A percentile compares a stretch with the other conserved stretches of the same genome.
Conservation (phyloP, 2,797 vertebrate genomes). For the Pristis pectinata region DNA sequence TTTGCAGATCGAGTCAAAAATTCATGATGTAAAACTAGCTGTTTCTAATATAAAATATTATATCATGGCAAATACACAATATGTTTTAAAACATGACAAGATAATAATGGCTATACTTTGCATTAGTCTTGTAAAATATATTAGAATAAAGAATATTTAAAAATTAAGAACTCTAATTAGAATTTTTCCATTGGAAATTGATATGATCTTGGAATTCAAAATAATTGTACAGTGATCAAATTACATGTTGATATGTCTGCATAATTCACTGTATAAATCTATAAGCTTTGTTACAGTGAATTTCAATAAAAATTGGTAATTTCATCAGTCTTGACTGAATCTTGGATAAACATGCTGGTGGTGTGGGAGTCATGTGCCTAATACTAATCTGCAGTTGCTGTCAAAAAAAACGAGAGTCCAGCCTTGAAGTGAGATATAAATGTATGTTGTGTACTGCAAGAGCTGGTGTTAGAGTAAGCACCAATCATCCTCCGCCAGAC, state of each 20-base stretch:
- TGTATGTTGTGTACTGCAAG: neutral
- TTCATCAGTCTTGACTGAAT: neutral
- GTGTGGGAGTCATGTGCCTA: constrained; percentile 21
- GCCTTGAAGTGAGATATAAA: constrained; percentile 4
- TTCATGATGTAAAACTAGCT: neutral
- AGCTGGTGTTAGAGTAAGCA: neutral
- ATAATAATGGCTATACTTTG: neutral
- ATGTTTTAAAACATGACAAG: neutral
- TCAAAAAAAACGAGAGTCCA: constrained; percentile 19
- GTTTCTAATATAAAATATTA: neutral
- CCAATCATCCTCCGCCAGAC: constrained; percentile 23
- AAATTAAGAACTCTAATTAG: neutral
- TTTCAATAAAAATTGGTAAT: neutral
- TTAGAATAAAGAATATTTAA: neutral
- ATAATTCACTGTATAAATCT: neutral
- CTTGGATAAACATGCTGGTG: neutral
- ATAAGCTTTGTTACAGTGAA: neutral
- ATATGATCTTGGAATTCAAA: neutral
- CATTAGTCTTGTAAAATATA: neutral
- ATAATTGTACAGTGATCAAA: neutral
- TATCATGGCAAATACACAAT: neutral
- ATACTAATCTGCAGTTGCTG: constrained; percentile 19
- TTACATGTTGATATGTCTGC: neutral
- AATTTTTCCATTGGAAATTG: neutral
- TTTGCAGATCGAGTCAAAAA: neutral